Evolutionary conservation across 2,888 invertebrate genomes (phyloP).

Genomic region (Arctia plantaginis): DNA sequence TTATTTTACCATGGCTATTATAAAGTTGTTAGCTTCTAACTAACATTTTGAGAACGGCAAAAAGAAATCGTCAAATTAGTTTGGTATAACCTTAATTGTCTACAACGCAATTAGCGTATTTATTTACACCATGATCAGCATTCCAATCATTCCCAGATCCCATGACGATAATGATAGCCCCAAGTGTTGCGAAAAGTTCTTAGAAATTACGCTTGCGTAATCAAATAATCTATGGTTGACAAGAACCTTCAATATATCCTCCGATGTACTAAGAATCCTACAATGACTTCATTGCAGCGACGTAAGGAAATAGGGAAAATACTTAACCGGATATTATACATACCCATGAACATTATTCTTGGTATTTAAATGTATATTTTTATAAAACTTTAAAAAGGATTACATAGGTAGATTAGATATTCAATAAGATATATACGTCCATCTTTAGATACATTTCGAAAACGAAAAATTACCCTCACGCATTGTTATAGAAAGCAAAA

Average conservation of each 20-base stretch:
- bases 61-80: conserved; percentile 25
- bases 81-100: conserved; percentile 23
- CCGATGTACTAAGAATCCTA: conserved; percentile 34
- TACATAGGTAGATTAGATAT: neutral
- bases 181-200: neutral
- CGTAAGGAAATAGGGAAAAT: conserved; percentile 25
- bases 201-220: conserved; percentile 17
- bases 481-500: conserved; percentile 4
- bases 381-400: neutral
- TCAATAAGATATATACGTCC: conserved; percentile 32
- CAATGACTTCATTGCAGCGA: conserved; percentile 35
- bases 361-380: neutral
- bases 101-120: conserved; percentile 25
- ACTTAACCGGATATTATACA: neutral
- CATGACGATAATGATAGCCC: conserved; percentile 9
- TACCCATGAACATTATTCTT: neutral
- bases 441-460: conserved; percentile 54
- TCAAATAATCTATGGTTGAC: conserved; percentile 10
- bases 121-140: conserved; percentile 21
- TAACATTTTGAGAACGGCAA: conserved; percentile 28
- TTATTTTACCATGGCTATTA: conserved; percentile 10
- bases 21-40: conserved; percentile 10
- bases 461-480: conserved; percentile 48
- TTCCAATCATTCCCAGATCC: conserved; percentile 26
- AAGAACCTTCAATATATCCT: conserved; percentile 17